Evolutionary conservation across 2,113 vertebrate genomes (phyloP).

Genomic region (Romanogobio albipinnatus): DNA sequence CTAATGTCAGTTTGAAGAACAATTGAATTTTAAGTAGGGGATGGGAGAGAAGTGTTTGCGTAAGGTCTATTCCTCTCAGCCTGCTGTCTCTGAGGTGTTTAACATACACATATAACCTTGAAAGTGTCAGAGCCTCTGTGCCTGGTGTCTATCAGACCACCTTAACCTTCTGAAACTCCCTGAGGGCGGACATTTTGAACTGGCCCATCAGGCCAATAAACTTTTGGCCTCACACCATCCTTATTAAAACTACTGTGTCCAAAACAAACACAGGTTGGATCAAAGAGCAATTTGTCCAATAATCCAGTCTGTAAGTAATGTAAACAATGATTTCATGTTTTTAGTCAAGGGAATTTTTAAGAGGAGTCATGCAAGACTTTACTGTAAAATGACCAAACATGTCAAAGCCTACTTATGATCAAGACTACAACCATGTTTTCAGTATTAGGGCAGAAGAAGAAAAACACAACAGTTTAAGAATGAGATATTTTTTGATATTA

Average conservation of each 20-base stretch:
- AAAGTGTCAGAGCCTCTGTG: conserved; percentile 16
- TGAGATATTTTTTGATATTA: background rate
- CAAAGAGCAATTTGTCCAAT: conserved; percentile 6
- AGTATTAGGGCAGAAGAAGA: background rate
- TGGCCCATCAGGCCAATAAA: conserved; percentile 38
- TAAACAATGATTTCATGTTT: background rate
- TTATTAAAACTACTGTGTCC: background rate
- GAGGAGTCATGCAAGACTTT: background rate
- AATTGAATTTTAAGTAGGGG: conserved; percentile 34
- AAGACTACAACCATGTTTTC: background rate
- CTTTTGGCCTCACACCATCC: conserved; percentile 19
- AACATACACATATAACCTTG: conserved; percentile 47
- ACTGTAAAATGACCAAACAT: background rate
- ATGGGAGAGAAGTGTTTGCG: background rate
- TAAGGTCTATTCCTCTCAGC: conserved; percentile 5
- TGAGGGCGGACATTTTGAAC: background rate
- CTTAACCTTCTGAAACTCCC: conserved; percentile 10
- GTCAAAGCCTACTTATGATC: background rate
- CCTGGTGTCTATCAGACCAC: conserved; percentile 12
- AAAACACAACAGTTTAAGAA: background rate
- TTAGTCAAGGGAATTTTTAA: conserved; percentile 1
- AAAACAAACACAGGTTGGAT: conserved; percentile 37
- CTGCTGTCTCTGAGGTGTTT: conserved; percentile 20
- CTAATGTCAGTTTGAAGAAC: conserved; percentile 23
- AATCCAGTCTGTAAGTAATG: background rate